Evolutionary conservation across 2,888 invertebrate genomes (phyloP), one percentile per base, ranked within the genome.

Genomic region (Eupithecia subfuscata): DNA sequence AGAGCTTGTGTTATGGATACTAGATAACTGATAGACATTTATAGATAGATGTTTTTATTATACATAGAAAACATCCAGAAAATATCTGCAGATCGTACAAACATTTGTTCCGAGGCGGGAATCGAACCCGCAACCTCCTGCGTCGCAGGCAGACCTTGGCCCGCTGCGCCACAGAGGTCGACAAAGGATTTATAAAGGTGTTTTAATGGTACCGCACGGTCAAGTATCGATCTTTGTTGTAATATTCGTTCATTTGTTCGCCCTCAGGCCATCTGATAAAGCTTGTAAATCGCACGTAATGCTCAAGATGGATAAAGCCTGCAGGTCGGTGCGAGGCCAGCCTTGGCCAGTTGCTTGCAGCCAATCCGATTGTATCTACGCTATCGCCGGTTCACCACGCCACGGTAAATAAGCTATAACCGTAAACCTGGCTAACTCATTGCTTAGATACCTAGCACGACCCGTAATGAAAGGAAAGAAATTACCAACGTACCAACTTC

Each of bases 201-300:
- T 81, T 83, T 82, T 80, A 77, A 83, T 82, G 80, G 79, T 73
- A 82, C 82, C 82, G 81, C 82, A 82, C 81, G 85, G 86, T 80
- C 80, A 81, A 82, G 75, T 89, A 92, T 93, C 91, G 92, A 93
- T 91, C 90, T 88, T 82, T 80, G 84, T 87, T 82, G 84, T 89
- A 88, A 88, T 88, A 88, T 87, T 84, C 86, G 87, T 82, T 87
- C 89, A 86, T 91, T 92, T 91, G 92, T 90, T 89, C 85, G 85
- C 84, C 84, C 86, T 80, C 83, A 90, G 90, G 91, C 88, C 89
- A 93, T 93, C 93, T 89, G 94, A 94, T 94, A 93, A 92, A 85
- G 93, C 90, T 90, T 87, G 88, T 90, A 91, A 90, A 92, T 92
- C 89, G 92, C 92, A 92, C 90, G 91, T 93, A 91, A 92, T 88